Evolutionary conservation across 2,888 invertebrate species (phyloP), one percentile per base, ranked within the genome.

Genomic region (Eulithis prunata): DNA sequence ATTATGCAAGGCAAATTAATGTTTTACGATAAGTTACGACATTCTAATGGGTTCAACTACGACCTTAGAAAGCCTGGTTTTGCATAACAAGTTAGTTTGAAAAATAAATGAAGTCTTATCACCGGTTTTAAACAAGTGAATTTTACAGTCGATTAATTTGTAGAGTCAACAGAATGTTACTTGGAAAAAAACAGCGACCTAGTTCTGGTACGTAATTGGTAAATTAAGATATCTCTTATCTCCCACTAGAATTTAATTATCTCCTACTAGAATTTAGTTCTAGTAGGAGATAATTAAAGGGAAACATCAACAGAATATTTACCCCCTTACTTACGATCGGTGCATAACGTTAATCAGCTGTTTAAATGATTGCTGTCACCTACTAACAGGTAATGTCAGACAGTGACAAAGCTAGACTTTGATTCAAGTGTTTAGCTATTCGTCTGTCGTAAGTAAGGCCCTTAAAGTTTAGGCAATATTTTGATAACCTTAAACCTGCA

Each of bases 1-100:
- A 75, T 83, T 82, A 80, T 79, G 81, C 75, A 83, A 83, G 75
- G 65, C 21, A 78, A 79, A 78, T 78, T 72, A 75, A 77, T 77
- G 75, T 70, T 74, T 76, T 77, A 77, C 75, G 75, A 76, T 77
- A 79, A 68, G 70, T 80, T 80, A 77, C 75, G 72, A 77, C 78
- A 78, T 74, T 58, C 8, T 77, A 78, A 79, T 79, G 72, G 76
- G 76, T 77, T 83, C 78, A 83, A 85, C 86, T 85, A 66, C 77
- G 77, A 86, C 83, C 85, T 83, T 79, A 82, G 81, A 82, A 81
- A 83, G 79, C 76, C 75, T 73, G 11, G 66, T 73, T 77, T 81
- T 79, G 74, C 78, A 79, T 77, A 81, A 79, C 70, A 58, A 49
- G 61, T 61, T 72, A 60, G 72, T 66, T 69, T 66, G 55, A 71